A percentile compares a stretch with the other conserved stretches of the same genome.
Evolutionary conservation across 37 sponge, comb jelly and placozoan genomes (phyloP).

Genomic region (Dysidea cf. avara): DNA sequence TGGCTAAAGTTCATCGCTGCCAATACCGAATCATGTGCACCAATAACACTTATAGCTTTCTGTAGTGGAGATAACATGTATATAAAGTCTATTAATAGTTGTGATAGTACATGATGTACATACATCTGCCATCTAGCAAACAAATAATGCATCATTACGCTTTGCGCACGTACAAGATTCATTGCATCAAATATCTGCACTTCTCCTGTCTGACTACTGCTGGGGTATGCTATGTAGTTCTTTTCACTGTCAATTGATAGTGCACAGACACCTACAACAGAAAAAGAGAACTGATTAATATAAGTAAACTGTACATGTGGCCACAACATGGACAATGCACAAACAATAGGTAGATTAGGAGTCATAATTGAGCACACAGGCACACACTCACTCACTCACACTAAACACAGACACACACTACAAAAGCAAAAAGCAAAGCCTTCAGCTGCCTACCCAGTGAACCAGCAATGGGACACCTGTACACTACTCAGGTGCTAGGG

Average conservation of each 20-base stretch:
- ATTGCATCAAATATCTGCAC: conserved; percentile 94
- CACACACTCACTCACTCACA: background rate
- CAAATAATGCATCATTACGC: no score
- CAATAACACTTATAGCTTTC: conserved; percentile 86
- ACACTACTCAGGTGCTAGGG: no score
- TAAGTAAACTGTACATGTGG: no score
- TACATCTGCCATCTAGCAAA: no score
- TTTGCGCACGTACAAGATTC: conserved; percentile 72
- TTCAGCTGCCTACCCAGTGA: no score
- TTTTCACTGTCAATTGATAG: conserved; percentile 74
- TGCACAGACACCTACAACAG: conserved; percentile 76
- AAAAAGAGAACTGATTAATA: background rate
- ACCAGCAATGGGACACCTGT: no score
- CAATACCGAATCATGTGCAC: conserved; percentile 89
- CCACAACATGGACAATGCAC: no score
- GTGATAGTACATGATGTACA: no score
- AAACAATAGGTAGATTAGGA: no score
- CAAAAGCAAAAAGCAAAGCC: no score
- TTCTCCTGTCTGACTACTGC: conserved; percentile 91
- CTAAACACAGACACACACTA: background rate
- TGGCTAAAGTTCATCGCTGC: conserved; percentile 88
- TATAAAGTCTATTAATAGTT: no score
- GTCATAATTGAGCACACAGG: background rate
- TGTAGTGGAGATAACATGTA: conserved; percentile 5
- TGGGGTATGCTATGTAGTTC: conserved; percentile 86